These are phyloP conservation scores for Numida meleagris DNA, from an alignment of 2,113 vertebrate species.

Conservation along the genomic window DNA sequence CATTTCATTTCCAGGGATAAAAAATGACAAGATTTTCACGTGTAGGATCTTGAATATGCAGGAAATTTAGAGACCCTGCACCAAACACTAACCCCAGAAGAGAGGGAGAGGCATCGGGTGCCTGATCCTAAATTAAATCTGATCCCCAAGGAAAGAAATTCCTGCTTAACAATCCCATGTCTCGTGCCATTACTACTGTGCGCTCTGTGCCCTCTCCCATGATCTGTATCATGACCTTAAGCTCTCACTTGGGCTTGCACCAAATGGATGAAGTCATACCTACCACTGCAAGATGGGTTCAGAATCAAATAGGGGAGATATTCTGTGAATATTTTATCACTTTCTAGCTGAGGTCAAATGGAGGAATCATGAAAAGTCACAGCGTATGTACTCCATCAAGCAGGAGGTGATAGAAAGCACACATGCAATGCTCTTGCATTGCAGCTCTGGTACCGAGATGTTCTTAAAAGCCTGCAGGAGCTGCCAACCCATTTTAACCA, in stretches of 20 bases:
- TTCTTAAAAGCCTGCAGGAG: neutral
- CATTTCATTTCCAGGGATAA: neutral
- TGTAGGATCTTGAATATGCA: slow-evolving; percentile 15
- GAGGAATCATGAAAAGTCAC: neutral
- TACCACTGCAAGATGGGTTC: neutral
- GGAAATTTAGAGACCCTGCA: neutral
- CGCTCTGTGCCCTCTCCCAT: fast-evolving
- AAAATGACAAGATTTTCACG: neutral
- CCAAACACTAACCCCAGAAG: neutral
- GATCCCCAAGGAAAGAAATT: fast-evolving
- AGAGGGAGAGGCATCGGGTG: neutral
- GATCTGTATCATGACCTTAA: neutral
- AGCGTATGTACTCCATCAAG: fast-evolving
- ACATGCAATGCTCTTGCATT: fast-evolving
- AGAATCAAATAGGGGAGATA: fast-evolving
- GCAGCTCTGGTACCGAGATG: neutral
- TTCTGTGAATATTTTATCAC: neutral
- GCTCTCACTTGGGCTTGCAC: neutral
- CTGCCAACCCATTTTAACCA: neutral
- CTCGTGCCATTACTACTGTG: too few relatives aligned
- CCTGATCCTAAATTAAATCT: neutral
- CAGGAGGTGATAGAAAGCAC: neutral
- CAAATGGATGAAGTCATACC: neutral
- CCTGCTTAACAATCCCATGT: neutral
- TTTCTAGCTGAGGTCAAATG: neutral